Evolutionary conservation across 2,113 vertebrate species (phyloP).

Genomic region (Sus scrofa): DNA sequence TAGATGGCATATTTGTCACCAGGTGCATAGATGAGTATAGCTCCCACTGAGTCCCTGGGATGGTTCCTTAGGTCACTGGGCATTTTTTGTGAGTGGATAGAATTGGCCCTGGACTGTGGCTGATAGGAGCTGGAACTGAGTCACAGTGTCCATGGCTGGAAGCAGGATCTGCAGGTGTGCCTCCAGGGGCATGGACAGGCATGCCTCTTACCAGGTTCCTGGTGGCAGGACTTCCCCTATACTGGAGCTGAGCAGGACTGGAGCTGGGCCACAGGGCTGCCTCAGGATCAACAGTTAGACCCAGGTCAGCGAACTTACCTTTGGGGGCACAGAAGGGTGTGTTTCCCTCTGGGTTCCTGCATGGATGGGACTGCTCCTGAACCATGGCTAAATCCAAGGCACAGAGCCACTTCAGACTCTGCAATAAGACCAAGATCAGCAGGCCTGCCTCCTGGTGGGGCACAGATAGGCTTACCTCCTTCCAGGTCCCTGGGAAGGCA

Average conservation of each 20-base stretch:
- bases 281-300: background rate
- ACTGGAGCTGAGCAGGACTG: background rate
- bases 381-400: background rate
- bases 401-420: background rate
- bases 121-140: background rate
- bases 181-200: background rate
- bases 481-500: background rate
- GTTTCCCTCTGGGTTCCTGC: background rate
- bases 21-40: background rate
- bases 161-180: background rate
- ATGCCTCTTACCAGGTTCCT: background rate
- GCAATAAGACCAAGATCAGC: background rate
- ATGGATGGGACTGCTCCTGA: too few relatives aligned
- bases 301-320: background rate
- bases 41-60: background rate
- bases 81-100: background rate
- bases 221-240: background rate
- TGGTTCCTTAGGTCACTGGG: background rate
- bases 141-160: background rate
- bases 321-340: background rate
- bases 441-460: background rate
- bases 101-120: background rate
- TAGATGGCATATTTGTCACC: background rate
- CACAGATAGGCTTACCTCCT: background rate
- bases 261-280: background rate